phyloP scores from a whole-genome alignment of 1,140 invertebrate species.

The Mercenaria mercenaria region DNA sequence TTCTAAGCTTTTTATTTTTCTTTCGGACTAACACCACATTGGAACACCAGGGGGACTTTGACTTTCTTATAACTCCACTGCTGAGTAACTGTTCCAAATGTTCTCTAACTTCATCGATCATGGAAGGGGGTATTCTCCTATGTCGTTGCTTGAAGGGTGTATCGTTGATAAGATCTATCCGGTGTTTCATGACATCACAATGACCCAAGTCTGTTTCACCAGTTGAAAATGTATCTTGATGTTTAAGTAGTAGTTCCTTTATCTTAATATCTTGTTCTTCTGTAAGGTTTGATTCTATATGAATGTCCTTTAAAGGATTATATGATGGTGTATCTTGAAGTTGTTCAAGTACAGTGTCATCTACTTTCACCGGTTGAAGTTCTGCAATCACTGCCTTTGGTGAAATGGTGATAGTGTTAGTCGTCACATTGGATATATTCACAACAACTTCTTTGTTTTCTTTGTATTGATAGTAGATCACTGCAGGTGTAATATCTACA shows the following conservation, averaged over 20 bases:
- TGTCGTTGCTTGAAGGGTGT: conserved; percentile 51
- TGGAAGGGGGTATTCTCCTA: conserved; percentile 28
- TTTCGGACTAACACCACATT: conserved; percentile 43
- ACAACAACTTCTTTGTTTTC: conserved; percentile 6
- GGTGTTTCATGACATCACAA: conserved; percentile 9
- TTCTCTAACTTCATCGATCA: conserved; percentile 50
- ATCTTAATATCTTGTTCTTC: not conserved
- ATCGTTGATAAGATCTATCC: conserved; percentile 42
- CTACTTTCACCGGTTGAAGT: conserved; percentile 36
- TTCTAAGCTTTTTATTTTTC: conserved; percentile 70
- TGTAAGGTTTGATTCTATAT: conserved; percentile 2
- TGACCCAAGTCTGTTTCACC: conserved; percentile 35
- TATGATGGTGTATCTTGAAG: not conserved
- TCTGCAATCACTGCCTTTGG: conserved; percentile 32
- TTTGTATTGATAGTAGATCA: not conserved
- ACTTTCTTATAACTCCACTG: conserved; percentile 23
- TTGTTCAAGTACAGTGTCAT: not conserved
- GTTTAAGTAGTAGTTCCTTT: not conserved
- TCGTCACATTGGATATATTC: conserved; percentile 30
- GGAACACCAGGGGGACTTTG: not conserved
- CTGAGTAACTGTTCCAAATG: conserved; percentile 19
- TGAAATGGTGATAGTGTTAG: conserved; percentile 10
- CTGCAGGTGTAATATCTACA: conserved; percentile 35
- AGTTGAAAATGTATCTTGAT: conserved; percentile 16
- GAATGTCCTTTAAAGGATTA: not conserved